Evolutionary conservation across 2,113 vertebrate species (phyloP).

Genomic region (Eptesicus fuscus): DNA sequence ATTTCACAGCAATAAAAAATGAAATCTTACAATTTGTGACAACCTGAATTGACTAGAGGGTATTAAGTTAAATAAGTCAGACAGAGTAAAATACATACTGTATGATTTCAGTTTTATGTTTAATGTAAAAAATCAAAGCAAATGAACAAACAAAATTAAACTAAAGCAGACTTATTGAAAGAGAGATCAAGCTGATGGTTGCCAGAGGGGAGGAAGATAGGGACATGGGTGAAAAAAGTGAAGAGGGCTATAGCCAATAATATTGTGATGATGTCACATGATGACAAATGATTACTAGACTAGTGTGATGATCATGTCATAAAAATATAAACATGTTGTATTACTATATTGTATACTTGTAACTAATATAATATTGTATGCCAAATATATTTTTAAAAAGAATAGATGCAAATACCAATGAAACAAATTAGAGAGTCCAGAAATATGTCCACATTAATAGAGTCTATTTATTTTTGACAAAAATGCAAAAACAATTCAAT

Average conservation of each 20-base stretch:
- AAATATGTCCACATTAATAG: background rate
- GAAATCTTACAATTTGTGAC: background rate
- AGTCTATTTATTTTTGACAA: background rate
- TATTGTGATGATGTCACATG: background rate
- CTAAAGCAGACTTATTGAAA: background rate
- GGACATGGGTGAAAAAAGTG: background rate
- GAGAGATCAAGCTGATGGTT: background rate
- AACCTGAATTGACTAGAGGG: background rate
- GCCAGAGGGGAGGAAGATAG: background rate
- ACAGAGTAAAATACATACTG: too few relatives aligned
- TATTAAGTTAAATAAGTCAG: background rate
- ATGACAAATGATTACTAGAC: background rate
- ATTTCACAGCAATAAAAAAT: background rate
- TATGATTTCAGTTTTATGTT: background rate
- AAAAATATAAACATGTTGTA: background rate
- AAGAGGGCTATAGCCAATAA: background rate
- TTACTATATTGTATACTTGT: background rate
- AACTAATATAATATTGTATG: background rate
- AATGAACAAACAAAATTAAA: background rate
- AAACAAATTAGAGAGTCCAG: background rate
- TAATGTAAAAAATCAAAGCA: background rate
- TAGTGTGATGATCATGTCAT: background rate
- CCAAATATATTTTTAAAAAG: background rate
- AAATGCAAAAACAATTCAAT: background rate
- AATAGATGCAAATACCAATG: background rate